Conservation (phyloP, 2,888 invertebrate genomes). For the Lasioglossum figueresi region DNA sequence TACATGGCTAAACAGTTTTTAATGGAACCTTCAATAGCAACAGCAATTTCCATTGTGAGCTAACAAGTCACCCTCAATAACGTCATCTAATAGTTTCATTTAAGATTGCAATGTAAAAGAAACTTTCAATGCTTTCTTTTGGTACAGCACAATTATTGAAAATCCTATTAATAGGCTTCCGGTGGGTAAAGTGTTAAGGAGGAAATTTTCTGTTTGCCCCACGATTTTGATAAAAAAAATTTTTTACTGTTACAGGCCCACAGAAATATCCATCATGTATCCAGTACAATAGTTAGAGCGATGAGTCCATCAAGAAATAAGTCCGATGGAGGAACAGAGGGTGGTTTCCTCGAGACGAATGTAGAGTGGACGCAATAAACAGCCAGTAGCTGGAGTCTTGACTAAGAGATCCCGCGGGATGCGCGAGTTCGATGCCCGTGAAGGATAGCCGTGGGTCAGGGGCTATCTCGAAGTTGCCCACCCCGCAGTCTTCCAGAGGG, state of each 20-base stretch:
- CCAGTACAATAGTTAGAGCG: not conserved
- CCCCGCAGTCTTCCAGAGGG: slow-evolving; percentile 58
- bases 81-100: too few relatives aligned
- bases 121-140: too few relatives aligned
- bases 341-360: not conserved
- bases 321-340: not conserved
- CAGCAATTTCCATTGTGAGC: too few relatives aligned
- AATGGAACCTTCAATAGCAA: too few relatives aligned
- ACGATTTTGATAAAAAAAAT: not conserved
- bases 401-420: slow-evolving; percentile 81
- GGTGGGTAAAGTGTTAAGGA: too few relatives aligned
- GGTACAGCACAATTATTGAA: too few relatives aligned
- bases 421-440: slow-evolving; percentile 77
- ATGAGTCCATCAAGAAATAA: not conserved
- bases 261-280: not conserved
- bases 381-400: slow-evolving; percentile 68
- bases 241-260: not conserved
- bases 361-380: not conserved
- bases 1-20: too few relatives aligned
- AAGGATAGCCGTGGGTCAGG: slow-evolving; percentile 83
- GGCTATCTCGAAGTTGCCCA: slow-evolving; percentile 80
- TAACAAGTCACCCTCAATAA: too few relatives aligned
- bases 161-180: too few relatives aligned
- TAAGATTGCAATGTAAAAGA: too few relatives aligned
- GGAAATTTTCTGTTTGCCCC: not conserved